A percentile compares a stretch with the other conserved stretches of the same genome.
These are phyloP conservation scores for Papilio polyxenes DNA, from an alignment of 1,140 invertebrate species.

Conservation along the genomic window DNA sequence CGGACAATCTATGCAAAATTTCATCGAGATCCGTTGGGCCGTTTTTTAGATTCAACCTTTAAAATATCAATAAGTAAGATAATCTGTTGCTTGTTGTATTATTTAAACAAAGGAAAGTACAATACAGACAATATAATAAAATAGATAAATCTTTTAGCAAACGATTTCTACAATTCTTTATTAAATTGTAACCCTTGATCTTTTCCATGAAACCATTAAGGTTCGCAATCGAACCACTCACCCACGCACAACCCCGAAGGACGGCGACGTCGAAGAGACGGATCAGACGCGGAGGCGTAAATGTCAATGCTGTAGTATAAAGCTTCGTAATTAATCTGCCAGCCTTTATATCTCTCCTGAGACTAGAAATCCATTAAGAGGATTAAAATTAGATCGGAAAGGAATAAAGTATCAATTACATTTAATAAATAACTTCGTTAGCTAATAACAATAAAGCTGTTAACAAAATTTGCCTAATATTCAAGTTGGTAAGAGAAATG, in stretches of 20 bases:
- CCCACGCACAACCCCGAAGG: background rate
- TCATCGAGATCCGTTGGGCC: too few species aligned
- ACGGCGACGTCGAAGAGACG: background rate
- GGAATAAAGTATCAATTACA: background rate
- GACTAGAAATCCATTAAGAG: background rate
- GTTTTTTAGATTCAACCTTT: too few species aligned
- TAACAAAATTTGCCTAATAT: background rate
- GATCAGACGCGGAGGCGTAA: conserved; percentile 6
- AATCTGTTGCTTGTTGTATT: background rate
- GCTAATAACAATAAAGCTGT: background rate
- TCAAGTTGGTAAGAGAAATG: background rate
- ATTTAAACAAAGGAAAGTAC: background rate
- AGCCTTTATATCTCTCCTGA: background rate
- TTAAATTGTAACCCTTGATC: background rate
- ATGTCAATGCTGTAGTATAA: conserved; percentile 2
- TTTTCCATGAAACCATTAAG: conserved; percentile 8
- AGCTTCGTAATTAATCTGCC: conserved; percentile 13
- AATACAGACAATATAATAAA: background rate
- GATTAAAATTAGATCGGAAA: conserved; percentile 10
- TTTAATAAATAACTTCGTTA: background rate
- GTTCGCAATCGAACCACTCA: background rate
- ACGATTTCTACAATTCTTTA: background rate
- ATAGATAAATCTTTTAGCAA: background rate
- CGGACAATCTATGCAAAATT: too few species aligned
- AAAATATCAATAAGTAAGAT: too few species aligned